A percentile compares a stretch with the other conserved stretches of the same genome.
Conservation (phyloP, 2,888 invertebrate genomes). For the Sepioteuthis lessoniana region DNA sequence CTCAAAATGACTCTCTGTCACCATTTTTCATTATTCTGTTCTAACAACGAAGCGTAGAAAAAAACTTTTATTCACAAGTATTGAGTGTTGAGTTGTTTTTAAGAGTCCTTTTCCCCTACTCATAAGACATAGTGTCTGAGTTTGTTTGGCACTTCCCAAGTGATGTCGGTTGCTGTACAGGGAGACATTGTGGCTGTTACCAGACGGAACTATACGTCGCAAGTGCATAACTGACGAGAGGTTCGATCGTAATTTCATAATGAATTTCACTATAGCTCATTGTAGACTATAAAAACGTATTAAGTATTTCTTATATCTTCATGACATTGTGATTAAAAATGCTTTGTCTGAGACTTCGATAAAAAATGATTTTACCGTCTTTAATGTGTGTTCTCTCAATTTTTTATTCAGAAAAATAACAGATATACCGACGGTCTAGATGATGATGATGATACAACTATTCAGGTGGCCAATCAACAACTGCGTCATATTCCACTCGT, state of each 20-base stretch:
- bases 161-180: neutral
- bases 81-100: too few relatives aligned
- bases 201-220: neutral
- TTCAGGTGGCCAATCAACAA: constrained; percentile 14
- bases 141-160: neutral
- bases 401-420: constrained; percentile 24
- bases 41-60: neutral
- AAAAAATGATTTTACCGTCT: neutral
- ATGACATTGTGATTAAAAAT: neutral
- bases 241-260: neutral
- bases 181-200: neutral
- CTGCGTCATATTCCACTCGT: neutral
- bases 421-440: neutral
- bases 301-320: neutral
- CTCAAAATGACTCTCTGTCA: neutral
- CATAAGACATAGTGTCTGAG: neutral
- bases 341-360: neutral
- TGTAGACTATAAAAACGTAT: neutral
- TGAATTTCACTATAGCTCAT: neutral
- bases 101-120: neutral
- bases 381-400: neutral
- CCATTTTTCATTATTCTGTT: neutral
- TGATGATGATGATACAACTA: constrained; percentile 15
- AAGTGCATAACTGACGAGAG: neutral
- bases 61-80: neutral